Percentiles rank a stretch among this genome's conserved stretches.
These are phyloP conservation scores for Steinernema scapterisci DNA, from an alignment of 2,888 invertebrate species.

Conservation along the genomic window DNA sequence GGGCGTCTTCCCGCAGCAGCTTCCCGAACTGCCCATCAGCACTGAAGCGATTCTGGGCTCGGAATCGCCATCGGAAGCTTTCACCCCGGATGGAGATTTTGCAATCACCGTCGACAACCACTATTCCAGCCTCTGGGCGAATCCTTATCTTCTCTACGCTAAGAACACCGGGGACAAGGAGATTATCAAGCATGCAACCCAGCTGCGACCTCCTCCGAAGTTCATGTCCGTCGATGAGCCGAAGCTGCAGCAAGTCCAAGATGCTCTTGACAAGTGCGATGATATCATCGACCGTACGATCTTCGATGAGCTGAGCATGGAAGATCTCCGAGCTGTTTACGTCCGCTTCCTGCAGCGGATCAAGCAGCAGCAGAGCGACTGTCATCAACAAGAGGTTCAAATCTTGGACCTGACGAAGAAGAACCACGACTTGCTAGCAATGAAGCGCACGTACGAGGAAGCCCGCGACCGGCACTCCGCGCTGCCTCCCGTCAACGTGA, in stretches of 20 bases:
- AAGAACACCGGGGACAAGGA: neutral
- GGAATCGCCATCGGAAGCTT: slow-evolving; percentile 64
- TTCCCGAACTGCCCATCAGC: slow-evolving; percentile 58
- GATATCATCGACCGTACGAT: slow-evolving; percentile 28
- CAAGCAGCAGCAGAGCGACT: slow-evolving; percentile 37
- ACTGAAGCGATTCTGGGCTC: slow-evolving; percentile 61
- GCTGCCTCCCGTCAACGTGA: neutral
- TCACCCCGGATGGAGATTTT: slow-evolving; percentile 55
- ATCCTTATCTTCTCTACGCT: slow-evolving; percentile 40
- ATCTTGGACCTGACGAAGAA: slow-evolving; percentile 49
- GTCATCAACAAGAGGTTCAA: slow-evolving; percentile 48
- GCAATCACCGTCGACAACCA: slow-evolving; percentile 54
- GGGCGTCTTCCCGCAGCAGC: slow-evolving; percentile 56
- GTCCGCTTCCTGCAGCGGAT: slow-evolving; percentile 47
- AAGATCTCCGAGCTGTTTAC: slow-evolving; percentile 56
- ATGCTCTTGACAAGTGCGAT: neutral
- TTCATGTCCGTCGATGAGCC: slow-evolving; percentile 36
- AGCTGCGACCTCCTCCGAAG: slow-evolving; percentile 4
- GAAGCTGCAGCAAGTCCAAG: neutral
- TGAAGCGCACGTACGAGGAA: slow-evolving; percentile 49
- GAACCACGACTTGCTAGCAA: slow-evolving; percentile 40
- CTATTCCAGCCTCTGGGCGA: slow-evolving; percentile 57
- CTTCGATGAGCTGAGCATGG: slow-evolving; percentile 46
- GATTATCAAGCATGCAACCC: slow-evolving; percentile 24
- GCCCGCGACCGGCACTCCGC: slow-evolving; percentile 39